Base-by-base conservation (phyloP, 2,113 vertebrate genomes). In the Crotalus helleri region DNA sequence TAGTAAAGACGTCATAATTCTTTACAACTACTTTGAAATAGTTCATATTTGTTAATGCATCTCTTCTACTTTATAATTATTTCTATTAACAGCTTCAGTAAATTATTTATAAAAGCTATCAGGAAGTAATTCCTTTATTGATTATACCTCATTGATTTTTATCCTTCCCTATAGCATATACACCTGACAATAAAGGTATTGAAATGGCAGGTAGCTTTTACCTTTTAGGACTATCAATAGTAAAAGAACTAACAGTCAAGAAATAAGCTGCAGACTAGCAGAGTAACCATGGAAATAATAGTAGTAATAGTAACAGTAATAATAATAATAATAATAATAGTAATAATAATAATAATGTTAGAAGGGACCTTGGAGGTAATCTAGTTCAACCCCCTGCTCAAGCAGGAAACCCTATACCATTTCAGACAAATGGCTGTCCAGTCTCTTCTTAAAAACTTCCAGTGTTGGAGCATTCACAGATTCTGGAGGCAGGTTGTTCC, bases 81-180 rank as follows among this genome's bases (percentile, higher is more conserved):
- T 87, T 94, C 49, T 44, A 57, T 57, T 49, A 55, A 69, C 33
- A 87, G 24, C 55, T 57, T 85, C 33, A 69, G 57, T 55, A 90
- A 86, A 51, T 90, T 90, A 69, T 92, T 94, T 85, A 51, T 87
- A 33, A 92, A 81, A 33, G 33, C 21, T 54, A 51, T 90, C 88
- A 92, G 39, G 51, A 87, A 90, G 49, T 9, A 23, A 74, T 92
- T 64, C 89, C 91, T n/a, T 92, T 33, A 92, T 87, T 29, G 55
- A 81, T 89, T 90, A 51, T 58, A 92, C 88, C 87, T 87, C 33
- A 51, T 33, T 51, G 64, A 23, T 29, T 92, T 90, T 90, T 81
- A 59, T 26, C 58, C 46, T 61, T 69, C 9, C 59, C 90, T 93
- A 49, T 90, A 57, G 44, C 5, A 1, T n/a, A 19, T 8, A 81